These are phyloP conservation scores for Sinocyclocheilus anophthalmus DNA, from an alignment of 2,113 vertebrate genomes.

Conservation along the genomic window DNA sequence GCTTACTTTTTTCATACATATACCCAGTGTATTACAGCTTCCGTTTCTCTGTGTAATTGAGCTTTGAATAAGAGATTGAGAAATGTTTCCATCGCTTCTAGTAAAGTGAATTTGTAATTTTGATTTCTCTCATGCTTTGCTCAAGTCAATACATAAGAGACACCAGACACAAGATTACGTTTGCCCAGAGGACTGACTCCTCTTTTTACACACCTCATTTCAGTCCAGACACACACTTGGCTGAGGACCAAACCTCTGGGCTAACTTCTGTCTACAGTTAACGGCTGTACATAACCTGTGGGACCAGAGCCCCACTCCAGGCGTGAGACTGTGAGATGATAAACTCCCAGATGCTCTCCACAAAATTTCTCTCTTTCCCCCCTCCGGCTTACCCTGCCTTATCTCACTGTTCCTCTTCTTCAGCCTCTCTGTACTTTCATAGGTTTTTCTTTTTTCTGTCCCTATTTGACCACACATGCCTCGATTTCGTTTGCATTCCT, in stretches of 20 bases:
- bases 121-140: constrained; percentile 4
- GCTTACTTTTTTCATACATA: neutral
- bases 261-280: constrained; percentile 30
- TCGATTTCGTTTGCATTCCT: neutral
- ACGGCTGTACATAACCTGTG: constrained; percentile 28
- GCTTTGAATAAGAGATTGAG: neutral
- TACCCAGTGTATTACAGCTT: neutral
- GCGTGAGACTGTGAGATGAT: neutral
- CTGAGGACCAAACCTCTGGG: constrained; percentile 19
- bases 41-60: neutral
- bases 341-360: constrained; percentile 31
- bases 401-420: constrained; percentile 19
- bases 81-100: neutral
- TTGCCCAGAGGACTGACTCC: constrained; percentile 19
- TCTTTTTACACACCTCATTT: constrained; percentile 26
- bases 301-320: neutral
- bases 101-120: constrained; percentile 11
- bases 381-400: neutral
- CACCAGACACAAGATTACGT: constrained; percentile 2
- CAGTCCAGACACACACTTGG: constrained; percentile 28
- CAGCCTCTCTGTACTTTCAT: neutral
- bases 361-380: neutral
- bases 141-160: constrained; percentile 11
- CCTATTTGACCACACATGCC: neutral
- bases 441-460: neutral